Percentiles rank a stretch among this genome's conserved stretches.
These are phyloP conservation scores for Panzeria rudis DNA, from an alignment of 2,888 invertebrate genomes.

Conservation along the genomic window DNA sequence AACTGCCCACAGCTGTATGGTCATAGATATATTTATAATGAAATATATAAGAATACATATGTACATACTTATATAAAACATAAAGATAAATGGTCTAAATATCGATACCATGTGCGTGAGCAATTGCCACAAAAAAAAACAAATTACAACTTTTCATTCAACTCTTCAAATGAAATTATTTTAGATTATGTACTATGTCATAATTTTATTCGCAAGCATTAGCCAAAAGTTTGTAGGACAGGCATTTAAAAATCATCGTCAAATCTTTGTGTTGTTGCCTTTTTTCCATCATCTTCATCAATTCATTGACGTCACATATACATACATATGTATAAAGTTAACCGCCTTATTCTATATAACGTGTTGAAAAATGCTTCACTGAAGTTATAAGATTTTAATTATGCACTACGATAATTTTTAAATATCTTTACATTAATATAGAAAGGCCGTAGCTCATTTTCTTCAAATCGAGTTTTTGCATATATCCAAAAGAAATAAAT, in stretches of 20 bases:
- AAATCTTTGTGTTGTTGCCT: background rate
- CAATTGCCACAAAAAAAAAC: constrained; percentile 37
- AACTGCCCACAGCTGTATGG: background rate
- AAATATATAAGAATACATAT: background rate
- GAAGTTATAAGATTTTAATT: too few species aligned
- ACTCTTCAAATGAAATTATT: constrained; percentile 54
- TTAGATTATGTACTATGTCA: constrained; percentile 69
- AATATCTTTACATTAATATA: too few species aligned
- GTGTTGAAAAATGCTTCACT: background rate
- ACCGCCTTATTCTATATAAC: constrained; percentile 15
- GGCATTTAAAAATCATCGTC: constrained; percentile 29
- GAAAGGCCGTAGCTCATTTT: too few species aligned
- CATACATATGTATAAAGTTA: background rate
- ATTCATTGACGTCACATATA: background rate
- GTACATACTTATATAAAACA: background rate
- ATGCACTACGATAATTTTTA: too few species aligned
- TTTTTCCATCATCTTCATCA: background rate
- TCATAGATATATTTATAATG: background rate
- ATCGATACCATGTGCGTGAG: constrained; percentile 3
- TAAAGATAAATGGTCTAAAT: constrained; percentile 31
- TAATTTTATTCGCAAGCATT: constrained; percentile 54
- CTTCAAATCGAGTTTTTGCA: too few species aligned
- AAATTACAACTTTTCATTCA: constrained; percentile 58
- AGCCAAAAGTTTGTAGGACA: constrained; percentile 53
- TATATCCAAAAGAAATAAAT: too few species aligned